Base-by-base conservation (phyloP, 2,113 vertebrate species). In the Caranx melampygus region DNA sequence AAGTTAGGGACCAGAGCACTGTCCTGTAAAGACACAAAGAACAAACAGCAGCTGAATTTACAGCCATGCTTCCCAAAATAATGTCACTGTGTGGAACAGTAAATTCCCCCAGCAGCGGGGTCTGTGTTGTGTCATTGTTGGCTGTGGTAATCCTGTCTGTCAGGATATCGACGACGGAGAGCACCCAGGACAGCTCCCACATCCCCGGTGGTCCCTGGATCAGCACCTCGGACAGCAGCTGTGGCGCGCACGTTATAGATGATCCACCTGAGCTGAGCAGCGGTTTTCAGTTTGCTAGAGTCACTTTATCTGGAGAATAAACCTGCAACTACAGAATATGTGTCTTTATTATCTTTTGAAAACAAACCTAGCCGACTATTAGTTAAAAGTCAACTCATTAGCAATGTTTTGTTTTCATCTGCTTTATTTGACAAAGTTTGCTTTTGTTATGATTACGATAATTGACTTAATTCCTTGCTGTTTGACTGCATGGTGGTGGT, bases 121-220 rank as follows among this genome's bases (percentile, higher is more conserved):
- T 52, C 59, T 65, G 74, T 71, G 16, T 84, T 86, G 42, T 67
- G 73, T 86, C 83, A 81, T 89, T 67, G 81, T 84, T 82, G 80
- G 68, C 78, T 18, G n/a, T 42, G 58, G 72, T 59, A 83, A 78
- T 76, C 78, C 49, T 64, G 72, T 26, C 18, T 1, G 75, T 86
- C 83, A 78, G 81, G 69, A 72, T 5, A 16, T 75, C 0, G 18
- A 12, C 3, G 5, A 59, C 5, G 33, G 59, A 44, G 12, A 60
- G 34, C 6, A 44, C 51, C 40, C 69, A 13, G 7, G 45, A 77
- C 72, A 35, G 61, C 73, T 80, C 69, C 34, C 14, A 20, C 75
- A 34, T 72, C 74, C 82, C 72, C 7, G 70, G 68, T 54, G 47
- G 77, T 87, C 67, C 71, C 9, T 4, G 69, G 52, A 79, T 70